A percentile compares a stretch with the other conserved stretches of the same genome.
Evolutionary conservation across 2,888 invertebrate genomes (phyloP).

Genomic region (Rhimphoctona megacephalus): DNA sequence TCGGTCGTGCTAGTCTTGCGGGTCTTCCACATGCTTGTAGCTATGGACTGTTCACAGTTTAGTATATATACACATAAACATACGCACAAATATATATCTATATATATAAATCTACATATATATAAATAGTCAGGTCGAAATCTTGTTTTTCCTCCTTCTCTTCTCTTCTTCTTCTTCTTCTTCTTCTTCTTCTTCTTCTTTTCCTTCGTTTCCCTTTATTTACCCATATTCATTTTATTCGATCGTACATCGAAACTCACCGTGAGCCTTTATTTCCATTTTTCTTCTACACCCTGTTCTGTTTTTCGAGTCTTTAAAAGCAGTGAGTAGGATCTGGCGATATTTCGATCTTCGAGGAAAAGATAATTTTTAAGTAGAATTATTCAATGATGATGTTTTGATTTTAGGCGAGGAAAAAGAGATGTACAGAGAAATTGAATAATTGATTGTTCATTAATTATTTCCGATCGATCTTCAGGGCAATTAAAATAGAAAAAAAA

Average conservation of each 20-base stretch:
- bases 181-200: conserved; percentile 23
- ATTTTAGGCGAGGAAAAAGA: neutral
- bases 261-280: conserved; percentile 10
- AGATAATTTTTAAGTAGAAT: neutral
- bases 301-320: conserved; percentile 15
- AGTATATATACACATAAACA: neutral
- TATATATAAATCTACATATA: neutral
- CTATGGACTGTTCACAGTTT: conserved; percentile 29
- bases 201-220: conserved; percentile 58
- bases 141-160: conserved; percentile 52
- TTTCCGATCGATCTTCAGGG: neutral
- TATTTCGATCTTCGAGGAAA: neutral
- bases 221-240: conserved; percentile 64
- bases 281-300: conserved; percentile 2
- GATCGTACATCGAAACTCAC: conserved; percentile 42
- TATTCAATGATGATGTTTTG: neutral
- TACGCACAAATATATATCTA: neutral
- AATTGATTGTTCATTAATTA: neutral
- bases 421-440: neutral
- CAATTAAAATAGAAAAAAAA: neutral
- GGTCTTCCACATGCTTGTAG: conserved; percentile 30
- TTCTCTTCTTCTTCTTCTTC: conserved; percentile 15
- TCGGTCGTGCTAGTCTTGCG: conserved; percentile 62
- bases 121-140: conserved; percentile 45
- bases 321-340: neutral